Conservation (phyloP, 2,888 invertebrate genomes). For the Artemia sinica region DNA sequence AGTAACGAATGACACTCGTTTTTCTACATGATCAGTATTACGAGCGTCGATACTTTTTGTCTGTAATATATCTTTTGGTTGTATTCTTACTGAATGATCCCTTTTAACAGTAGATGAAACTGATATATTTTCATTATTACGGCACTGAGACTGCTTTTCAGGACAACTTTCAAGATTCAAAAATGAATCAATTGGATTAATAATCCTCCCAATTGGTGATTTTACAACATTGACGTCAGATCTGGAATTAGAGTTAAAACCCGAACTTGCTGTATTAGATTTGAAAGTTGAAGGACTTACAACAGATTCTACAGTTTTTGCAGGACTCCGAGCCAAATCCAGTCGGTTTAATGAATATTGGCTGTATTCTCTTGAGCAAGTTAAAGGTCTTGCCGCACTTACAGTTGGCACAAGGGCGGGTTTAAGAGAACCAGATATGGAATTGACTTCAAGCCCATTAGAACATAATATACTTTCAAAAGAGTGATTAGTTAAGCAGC, state of each 20-base stretch:
- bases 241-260: too few relatives aligned
- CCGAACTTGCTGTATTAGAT: too few relatives aligned
- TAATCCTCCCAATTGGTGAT: neutral
- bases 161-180: too few relatives aligned
- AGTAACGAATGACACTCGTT: slow-evolving; percentile 1
- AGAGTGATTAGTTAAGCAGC: neutral
- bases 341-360: neutral
- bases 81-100: too few relatives aligned
- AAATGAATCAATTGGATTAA: neutral
- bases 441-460: neutral
- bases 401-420: neutral
- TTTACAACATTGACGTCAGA: neutral
- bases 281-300: too few relatives aligned
- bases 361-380: neutral
- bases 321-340: too few relatives aligned
- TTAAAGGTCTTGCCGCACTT: slow-evolving; percentile 13
- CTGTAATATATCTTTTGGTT: neutral
- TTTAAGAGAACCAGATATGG: neutral
- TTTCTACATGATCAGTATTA: neutral
- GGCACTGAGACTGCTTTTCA: neutral
- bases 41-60: too few relatives aligned
- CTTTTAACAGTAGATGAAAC: neutral
- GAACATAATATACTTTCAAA: neutral
- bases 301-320: too few relatives aligned
- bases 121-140: neutral